Evolutionary conservation across 2,888 invertebrate species (phyloP).

Genomic region (Hydrotaea diabolus): DNA sequence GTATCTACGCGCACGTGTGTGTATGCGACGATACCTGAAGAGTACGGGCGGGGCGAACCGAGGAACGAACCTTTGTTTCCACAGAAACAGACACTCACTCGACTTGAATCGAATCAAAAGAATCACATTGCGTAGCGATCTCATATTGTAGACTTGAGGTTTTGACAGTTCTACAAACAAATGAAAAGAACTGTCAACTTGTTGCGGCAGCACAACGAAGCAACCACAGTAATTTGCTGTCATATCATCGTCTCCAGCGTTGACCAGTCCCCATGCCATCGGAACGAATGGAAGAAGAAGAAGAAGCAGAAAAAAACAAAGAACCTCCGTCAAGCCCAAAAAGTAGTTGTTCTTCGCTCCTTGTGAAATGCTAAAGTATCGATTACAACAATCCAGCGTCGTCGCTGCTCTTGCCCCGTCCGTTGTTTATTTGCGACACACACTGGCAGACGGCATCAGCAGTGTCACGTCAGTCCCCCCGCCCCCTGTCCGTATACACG

Average conservation of each 20-base stretch:
- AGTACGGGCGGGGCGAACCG: no score
- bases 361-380: constrained; percentile 62
- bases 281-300: constrained; percentile 38
- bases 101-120: constrained; percentile 53
- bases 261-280: constrained; percentile 55
- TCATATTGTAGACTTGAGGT: constrained; percentile 65
- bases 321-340: constrained; percentile 49
- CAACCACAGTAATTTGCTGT: constrained; percentile 70
- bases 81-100: constrained; percentile 63
- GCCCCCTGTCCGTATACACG: not conserved
- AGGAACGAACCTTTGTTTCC: constrained; percentile 59
- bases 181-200: constrained; percentile 72
- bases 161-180: constrained; percentile 71
- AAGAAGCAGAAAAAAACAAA: constrained; percentile 49
- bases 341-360: constrained; percentile 37
- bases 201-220: constrained; percentile 64
- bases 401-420: constrained; percentile 15
- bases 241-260: constrained; percentile 68
- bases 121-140: constrained; percentile 64
- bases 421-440: not conserved
- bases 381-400: constrained; percentile 45
- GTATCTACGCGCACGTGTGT: not conserved
- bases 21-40: not conserved
- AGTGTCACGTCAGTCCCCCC: no score
- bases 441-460: constrained; percentile 4